A percentile compares a stretch with the other conserved stretches of the same genome.
These are phyloP conservation scores for Odontamblyopus rebecca DNA, from an alignment of 2,797 vertebrate genomes.

Conservation along the genomic window DNA sequence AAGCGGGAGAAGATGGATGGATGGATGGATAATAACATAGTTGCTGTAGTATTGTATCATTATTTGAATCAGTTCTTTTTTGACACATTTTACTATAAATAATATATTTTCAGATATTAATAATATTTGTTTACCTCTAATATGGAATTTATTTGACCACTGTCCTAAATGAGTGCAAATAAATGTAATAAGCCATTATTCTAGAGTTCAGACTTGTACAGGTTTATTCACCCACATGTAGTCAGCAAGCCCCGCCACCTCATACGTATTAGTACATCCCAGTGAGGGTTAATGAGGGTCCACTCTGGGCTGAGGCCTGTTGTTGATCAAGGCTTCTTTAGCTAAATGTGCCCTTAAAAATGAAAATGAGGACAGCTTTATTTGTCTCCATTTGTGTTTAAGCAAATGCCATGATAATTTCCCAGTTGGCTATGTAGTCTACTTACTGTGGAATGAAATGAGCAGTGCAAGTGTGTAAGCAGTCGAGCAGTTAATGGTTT, in stretches of 20 bases:
- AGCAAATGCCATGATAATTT: conserved; percentile 72
- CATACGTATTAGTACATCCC: conserved; percentile 38
- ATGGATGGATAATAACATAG: too few species aligned
- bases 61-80: too few species aligned
- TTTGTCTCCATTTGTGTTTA: conserved; percentile 72
- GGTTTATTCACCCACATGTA: conserved; percentile 5
- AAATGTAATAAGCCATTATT: background rate
- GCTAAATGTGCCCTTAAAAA: conserved; percentile 54
- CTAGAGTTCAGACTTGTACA: background rate
- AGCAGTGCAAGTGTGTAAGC: conserved; percentile 55
- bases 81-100: background rate
- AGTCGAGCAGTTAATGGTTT: conserved; percentile 70
- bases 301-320: conserved; percentile 7
- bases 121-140: background rate
- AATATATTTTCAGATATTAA: background rate
- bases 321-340: conserved; percentile 43
- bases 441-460: conserved; percentile 66
- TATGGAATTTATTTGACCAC: background rate
- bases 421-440: conserved; percentile 68
- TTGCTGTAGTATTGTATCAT: too few species aligned
- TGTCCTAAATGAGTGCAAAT: background rate
- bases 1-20: too few species aligned
- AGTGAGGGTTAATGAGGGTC: background rate
- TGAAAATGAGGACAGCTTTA: conserved; percentile 68
- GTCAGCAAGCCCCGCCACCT: conserved; percentile 18